These are phyloP conservation scores for Mastigias papua DNA, from an alignment of 30 jellyfish, hydroid and myxozoan genomes.

Conservation along the genomic window DNA sequence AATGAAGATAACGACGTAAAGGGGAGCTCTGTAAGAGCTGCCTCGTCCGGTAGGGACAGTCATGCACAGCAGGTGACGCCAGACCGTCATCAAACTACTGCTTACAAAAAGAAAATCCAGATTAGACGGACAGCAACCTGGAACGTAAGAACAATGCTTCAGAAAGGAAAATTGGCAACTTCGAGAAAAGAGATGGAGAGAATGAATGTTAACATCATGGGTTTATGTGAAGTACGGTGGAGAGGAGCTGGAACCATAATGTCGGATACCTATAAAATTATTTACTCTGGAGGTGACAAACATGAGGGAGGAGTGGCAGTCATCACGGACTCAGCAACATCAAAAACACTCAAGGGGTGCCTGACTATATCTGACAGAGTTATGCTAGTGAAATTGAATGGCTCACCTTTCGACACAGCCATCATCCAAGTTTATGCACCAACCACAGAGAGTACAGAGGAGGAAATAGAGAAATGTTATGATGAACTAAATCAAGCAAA, in stretches of 20 bases:
- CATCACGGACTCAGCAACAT: background rate
- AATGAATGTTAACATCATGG: background rate
- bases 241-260: background rate
- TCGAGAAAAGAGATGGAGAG: background rate
- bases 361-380: conserved; percentile 20
- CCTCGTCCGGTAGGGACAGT: conserved; percentile 22
- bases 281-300: conserved; percentile 1
- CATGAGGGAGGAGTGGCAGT: conserved; percentile 6
- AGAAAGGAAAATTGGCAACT: conserved; percentile 8
- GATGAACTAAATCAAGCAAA: conserved; percentile 3
- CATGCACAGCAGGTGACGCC: conserved; percentile 26
- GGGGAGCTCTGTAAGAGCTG: background rate
- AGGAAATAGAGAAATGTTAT: conserved; percentile 3
- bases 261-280: background rate
- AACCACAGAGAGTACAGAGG: conserved; percentile 33
- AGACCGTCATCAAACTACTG: conserved; percentile 24
- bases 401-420: conserved; percentile 9
- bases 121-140: conserved; percentile 24
- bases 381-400: conserved; percentile 14
- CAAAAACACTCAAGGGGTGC: background rate
- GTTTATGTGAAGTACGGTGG: conserved; percentile 12
- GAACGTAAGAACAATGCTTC: conserved; percentile 16
- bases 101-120: background rate
- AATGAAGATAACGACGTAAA: conserved; percentile 3
- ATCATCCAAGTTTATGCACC: conserved; percentile 22